Percentiles rank a stretch among this genome's conserved stretches.
Evolutionary conservation across 2,888 invertebrate genomes (phyloP).

Genomic region (Portevinia maculata): DNA sequence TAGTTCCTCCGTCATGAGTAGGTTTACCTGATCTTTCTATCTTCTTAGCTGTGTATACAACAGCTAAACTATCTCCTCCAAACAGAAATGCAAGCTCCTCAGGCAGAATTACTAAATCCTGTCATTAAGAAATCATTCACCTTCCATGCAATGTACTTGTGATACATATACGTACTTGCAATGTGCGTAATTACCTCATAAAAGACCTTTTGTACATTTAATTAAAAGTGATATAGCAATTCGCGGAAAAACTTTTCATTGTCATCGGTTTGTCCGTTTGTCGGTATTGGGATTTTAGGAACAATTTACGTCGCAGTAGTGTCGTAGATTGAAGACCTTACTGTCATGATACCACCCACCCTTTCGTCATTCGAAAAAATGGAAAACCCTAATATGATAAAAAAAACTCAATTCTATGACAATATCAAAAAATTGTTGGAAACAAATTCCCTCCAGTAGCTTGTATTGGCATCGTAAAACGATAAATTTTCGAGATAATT

Average conservation of each 20-base stretch:
- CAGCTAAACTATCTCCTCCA: too few species aligned
- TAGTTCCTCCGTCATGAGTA: too few species aligned
- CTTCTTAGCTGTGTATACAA: too few species aligned
- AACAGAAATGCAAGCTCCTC: not conserved
- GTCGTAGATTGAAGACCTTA: not conserved
- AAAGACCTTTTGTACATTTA: slow-evolving; percentile 40
- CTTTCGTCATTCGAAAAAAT: slow-evolving; percentile 6
- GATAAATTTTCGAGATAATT: slow-evolving; percentile 51
- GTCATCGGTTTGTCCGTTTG: slow-evolving; percentile 7
- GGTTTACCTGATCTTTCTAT: too few species aligned
- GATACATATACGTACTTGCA: not conserved
- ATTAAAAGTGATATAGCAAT: slow-evolving; percentile 42
- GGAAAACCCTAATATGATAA: not conserved
- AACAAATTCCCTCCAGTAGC: slow-evolving; percentile 32
- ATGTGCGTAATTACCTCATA: slow-evolving; percentile 35
- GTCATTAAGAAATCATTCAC: not conserved
- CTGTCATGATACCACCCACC: not conserved
- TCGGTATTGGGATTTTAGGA: slow-evolving; percentile 1
- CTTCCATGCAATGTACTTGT: not conserved
- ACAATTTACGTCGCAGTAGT: slow-evolving; percentile 7
- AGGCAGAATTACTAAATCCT: not conserved
- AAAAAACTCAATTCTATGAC: slow-evolving; percentile 9
- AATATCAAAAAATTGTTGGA: slow-evolving; percentile 15
- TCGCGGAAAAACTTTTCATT: slow-evolving; percentile 15
- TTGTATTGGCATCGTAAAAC: slow-evolving; percentile 38